Percentiles rank a stretch among this genome's conserved stretches.
Conservation (phyloP, 2,888 invertebrate genomes). For the Drosophila melanocephala region DNA sequence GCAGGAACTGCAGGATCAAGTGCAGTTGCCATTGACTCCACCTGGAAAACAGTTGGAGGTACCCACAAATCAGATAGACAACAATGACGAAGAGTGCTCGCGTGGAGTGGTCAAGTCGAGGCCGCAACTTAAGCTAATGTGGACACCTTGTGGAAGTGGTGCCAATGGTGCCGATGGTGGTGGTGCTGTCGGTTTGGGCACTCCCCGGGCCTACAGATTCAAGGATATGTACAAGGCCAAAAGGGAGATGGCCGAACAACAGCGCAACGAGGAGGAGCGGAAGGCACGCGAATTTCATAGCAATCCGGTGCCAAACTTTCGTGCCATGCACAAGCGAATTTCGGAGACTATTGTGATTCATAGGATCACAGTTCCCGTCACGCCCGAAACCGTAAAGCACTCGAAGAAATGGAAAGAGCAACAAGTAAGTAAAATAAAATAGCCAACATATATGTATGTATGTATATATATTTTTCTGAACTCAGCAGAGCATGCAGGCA, state of each 20-base stretch:
- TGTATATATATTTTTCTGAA: not conserved
- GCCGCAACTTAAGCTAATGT: constrained; percentile 10
- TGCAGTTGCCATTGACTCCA: not conserved
- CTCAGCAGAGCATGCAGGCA: not conserved
- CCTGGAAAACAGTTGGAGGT: not conserved
- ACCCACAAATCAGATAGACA: not conserved
- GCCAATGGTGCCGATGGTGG: not conserved
- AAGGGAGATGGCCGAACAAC: constrained; percentile 63
- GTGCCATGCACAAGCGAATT: constrained; percentile 50
- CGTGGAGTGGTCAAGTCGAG: not conserved
- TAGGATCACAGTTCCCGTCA: constrained; percentile 72
- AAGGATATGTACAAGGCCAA: constrained; percentile 80
- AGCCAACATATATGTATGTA: not conserved
- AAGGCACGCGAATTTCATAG: constrained; percentile 83
- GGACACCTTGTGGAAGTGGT: constrained; percentile 10
- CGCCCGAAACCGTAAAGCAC: constrained; percentile 81
- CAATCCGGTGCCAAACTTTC: constrained; percentile 82
- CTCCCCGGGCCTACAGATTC: constrained; percentile 73
- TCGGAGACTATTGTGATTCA: constrained; percentile 53
- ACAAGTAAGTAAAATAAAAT: constrained; percentile 47
- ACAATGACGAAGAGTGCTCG: no score
- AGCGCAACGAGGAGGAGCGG: constrained; percentile 76
- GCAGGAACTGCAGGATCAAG: not conserved
- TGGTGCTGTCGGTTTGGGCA: not conserved
- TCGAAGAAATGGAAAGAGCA: constrained; percentile 61